phyloP scores from a whole-genome alignment of 2,113 vertebrate genomes.

The Perca flavescens region DNA sequence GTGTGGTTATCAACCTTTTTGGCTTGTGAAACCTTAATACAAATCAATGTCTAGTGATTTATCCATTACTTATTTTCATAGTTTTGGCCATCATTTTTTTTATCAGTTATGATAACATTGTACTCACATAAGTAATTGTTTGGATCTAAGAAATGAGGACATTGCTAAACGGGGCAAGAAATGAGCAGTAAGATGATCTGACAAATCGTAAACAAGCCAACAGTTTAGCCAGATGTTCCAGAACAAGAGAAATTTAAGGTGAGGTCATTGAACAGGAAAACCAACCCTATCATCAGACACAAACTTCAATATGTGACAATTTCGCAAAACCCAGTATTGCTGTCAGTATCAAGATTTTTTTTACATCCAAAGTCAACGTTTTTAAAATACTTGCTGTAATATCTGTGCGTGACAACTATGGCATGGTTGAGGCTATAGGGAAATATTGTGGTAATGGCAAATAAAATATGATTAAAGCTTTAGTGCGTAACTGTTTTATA shows the following conservation, averaged over 20 bases:
- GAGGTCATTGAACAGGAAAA: not conserved
- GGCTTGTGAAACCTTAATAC: not conserved
- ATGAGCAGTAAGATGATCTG: not conserved
- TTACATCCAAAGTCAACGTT: no score
- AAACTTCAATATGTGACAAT: not conserved
- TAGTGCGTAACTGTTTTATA: no score
- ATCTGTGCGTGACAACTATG: not conserved
- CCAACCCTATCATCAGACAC: not conserved
- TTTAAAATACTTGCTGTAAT: no score
- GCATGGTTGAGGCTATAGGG: not conserved
- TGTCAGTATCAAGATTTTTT: no score
- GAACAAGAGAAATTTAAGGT: not conserved
- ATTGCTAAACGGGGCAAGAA: not conserved
- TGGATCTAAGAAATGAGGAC: not conserved
- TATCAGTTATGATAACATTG: not conserved
- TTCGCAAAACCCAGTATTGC: not conserved
- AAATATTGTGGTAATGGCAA: not conserved
- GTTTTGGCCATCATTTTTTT: not conserved
- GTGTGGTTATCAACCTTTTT: not conserved
- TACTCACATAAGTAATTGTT: not conserved
- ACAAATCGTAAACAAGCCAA: not conserved
- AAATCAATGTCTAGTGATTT: not conserved
- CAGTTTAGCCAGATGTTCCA: not conserved
- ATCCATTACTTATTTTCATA: not conserved
- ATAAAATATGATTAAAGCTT: no score